Evolutionary conservation across 2,888 invertebrate species (phyloP), one percentile per base, ranked within the genome.

Genomic region (Lymantria dispar): DNA sequence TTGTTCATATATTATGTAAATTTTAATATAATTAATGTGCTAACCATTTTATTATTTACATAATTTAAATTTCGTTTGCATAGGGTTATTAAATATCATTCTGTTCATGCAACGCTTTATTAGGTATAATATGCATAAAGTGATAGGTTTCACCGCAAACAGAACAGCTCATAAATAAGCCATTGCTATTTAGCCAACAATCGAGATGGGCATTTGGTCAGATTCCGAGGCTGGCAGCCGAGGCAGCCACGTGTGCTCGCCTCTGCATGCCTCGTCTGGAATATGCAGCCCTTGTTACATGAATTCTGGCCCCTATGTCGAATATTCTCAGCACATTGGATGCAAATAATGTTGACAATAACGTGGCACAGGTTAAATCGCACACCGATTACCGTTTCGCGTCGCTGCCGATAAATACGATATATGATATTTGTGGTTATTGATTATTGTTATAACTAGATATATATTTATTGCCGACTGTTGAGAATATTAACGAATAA

Each of bases 161-260:
- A 70, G 72, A 71, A 60, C 54, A 64, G 70, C 75, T 79, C 83
- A 80, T 87, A 88, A 88, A 88, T 88, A 87, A 87, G 81, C 79
- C 75, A 77, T 81, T 77, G 87, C 78, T 83, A 88, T 89, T 88
- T 80, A 83, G 80, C 81, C 77, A 83, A 82, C 87, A 87, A 84
- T 85, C 82, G 87, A 77, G 83, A 83, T 87, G 88, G 86, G 87
- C 90, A 90, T 90, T 89, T 83, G 90, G 88, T 87, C 80, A 86
- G 89, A 91, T 91, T 91, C 90, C 90, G 74, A 71, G 74, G 80
- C 74, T 78, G 69, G 85, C 81, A 80, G 86, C 75, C 83, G 78
- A 74, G 82, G 85, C 74, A 83, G 89, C 85, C 88, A 87, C 87
- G 87, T 90, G 89, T 89, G 90, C 77, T 80, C 74, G 80, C 80